phyloP scores from a whole-genome alignment of 2,113 vertebrate genomes.

The Montifringilla adamsi region DNA sequence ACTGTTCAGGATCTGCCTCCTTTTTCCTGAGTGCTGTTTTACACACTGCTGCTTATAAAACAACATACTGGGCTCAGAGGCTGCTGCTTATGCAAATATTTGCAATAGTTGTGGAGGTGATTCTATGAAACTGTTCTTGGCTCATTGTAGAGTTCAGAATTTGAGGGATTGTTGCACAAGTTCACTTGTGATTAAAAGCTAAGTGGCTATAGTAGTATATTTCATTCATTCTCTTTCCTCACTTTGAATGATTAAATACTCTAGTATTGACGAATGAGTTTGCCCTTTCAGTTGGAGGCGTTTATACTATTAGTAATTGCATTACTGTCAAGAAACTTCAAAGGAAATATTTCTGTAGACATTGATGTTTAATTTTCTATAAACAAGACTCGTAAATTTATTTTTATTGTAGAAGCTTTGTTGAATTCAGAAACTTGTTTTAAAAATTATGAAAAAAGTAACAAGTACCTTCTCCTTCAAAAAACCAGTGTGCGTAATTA shows the following conservation, averaged over 20 bases:
- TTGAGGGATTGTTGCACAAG: not conserved
- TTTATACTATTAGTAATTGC: not conserved
- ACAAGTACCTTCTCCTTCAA: not conserved
- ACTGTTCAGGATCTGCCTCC: not conserved
- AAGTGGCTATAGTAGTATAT: not conserved
- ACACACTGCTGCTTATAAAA: not conserved
- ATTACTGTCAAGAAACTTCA: not conserved
- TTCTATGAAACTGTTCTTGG: not conserved
- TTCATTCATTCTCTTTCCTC: not conserved
- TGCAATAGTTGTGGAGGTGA: not conserved
- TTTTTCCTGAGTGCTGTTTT: not conserved
- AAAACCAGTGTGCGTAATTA: not conserved
- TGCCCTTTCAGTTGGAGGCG: not conserved
- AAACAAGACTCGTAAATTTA: not conserved
- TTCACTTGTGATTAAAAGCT: not conserved
- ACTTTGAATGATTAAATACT: not conserved
- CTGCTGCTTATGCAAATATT: not conserved
- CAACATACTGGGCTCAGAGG: not conserved
- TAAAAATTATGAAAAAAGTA: not conserved
- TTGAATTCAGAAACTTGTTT: not conserved
- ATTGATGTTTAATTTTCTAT: not conserved
- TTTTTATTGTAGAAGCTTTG: not conserved
- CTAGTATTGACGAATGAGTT: not conserved
- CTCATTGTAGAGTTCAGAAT: not conserved
- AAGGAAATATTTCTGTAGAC: not conserved